Evolutionary conservation across 2,888 invertebrate species (phyloP).

Genomic region (Aricia artaxerxes): DNA sequence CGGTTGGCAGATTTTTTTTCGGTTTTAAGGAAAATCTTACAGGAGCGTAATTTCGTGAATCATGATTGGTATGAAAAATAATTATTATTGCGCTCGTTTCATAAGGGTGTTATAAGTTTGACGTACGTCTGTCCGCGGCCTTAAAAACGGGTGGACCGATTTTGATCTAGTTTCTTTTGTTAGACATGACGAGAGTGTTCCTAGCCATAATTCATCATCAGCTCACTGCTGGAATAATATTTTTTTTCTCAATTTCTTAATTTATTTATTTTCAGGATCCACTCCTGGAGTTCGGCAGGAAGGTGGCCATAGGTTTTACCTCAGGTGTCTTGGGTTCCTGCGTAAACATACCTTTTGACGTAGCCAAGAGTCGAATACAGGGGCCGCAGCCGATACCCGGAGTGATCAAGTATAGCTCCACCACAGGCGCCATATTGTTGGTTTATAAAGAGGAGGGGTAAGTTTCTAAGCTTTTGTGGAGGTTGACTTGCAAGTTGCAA

Average conservation of each 20-base stretch:
- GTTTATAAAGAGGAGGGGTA: constrained; percentile 95
- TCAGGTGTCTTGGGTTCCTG: constrained; percentile 93
- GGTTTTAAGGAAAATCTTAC: no score
- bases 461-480: constrained; percentile 45
- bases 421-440: constrained; percentile 84
- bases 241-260: neutral
- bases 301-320: constrained; percentile 90
- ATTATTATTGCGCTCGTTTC: no score
- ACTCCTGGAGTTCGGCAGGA: constrained; percentile 85
- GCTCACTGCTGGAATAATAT: no score
- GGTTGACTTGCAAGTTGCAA: neutral
- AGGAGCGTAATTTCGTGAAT: no score
- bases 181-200: neutral
- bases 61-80: no score
- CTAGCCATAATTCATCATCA: neutral
- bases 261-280: constrained; percentile 75
- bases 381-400: constrained; percentile 90
- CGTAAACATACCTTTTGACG: constrained; percentile 97
- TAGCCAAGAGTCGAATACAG: constrained; percentile 97
- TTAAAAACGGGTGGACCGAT: no score
- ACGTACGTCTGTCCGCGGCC: no score
- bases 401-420: constrained; percentile 88
- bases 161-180: no score
- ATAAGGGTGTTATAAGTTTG: no score
- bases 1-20: no score